These are phyloP conservation scores for Imbricaverruca yamaguchii DNA, from an alignment of 2,888 invertebrate genomes.

Conservation along the genomic window DNA sequence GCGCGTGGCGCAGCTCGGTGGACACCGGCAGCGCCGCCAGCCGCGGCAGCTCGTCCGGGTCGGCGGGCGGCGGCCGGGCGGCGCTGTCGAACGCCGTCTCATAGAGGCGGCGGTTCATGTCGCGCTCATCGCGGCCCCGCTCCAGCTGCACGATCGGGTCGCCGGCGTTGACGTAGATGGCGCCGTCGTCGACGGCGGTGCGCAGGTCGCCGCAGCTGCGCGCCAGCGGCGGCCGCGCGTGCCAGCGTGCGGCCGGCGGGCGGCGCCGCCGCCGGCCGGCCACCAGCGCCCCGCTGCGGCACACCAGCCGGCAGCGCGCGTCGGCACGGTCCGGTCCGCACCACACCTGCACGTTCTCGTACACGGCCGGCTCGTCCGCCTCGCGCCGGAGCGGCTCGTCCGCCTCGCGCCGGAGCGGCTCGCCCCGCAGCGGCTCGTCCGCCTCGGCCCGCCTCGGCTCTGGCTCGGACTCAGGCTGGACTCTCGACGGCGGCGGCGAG, in stretches of 20 bases:
- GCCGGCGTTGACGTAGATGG: constrained; percentile 6
- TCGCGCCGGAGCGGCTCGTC: background rate
- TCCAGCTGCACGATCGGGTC: constrained; percentile 19
- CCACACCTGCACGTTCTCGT: background rate
- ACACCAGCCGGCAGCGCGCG: background rate
- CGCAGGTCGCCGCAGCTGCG: constrained; percentile 17
- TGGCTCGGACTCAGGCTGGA: background rate
- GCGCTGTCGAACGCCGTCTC: constrained; percentile 20
- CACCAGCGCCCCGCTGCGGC: constrained; percentile 1
- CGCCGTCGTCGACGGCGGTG: background rate
- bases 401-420: background rate
- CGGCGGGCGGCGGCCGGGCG: constrained; percentile 9
- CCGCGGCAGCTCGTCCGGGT: constrained; percentile 1
- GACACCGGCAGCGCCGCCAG: background rate
- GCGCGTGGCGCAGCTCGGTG: too few species aligned
- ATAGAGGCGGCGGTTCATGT: constrained; percentile 13
- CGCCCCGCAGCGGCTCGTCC: background rate
- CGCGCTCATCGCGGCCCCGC: background rate
- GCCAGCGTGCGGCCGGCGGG: background rate
- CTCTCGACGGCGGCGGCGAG: too few species aligned
- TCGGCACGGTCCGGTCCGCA: background rate
- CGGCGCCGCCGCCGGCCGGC: background rate
- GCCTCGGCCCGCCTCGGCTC: background rate
- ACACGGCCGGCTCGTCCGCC: background rate
- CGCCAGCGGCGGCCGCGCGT: background rate